Percentiles rank a stretch among this genome's conserved stretches.
Evolutionary conservation across 2,888 invertebrate genomes (phyloP).

Genomic region (Drosophila subquinaria): DNA sequence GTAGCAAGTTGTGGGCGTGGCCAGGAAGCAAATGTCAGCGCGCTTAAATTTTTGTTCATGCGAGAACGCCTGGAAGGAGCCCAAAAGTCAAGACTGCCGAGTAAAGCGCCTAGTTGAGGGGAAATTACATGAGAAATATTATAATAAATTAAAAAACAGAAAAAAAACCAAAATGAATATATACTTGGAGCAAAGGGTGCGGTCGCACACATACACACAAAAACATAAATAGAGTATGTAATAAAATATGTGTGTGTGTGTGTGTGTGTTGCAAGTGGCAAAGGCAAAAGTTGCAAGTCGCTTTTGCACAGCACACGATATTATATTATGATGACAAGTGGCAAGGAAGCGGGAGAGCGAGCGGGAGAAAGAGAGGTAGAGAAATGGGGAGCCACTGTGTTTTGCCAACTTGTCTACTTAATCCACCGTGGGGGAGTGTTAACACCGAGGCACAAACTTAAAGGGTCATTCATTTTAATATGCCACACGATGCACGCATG

Average conservation of each 20-base stretch:
- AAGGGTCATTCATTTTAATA: conserved; percentile 77
- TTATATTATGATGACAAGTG: conserved; percentile 33
- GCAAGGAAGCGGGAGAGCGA: no score
- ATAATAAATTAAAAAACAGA: conserved; percentile 42
- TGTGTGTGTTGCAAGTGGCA: conserved; percentile 39
- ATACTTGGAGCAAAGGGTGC: conserved; percentile 45
- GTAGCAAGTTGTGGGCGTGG: conserved; percentile 50
- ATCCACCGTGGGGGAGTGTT: conserved; percentile 66
- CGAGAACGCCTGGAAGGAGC: conserved; percentile 36
- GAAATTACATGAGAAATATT: conserved; percentile 54
- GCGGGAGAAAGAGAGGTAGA: background rate
- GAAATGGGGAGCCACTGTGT: conserved; percentile 37
- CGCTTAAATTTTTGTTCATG: conserved; percentile 57
- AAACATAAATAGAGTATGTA: conserved; percentile 8
- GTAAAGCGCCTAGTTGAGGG: conserved; percentile 38
- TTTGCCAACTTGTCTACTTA: conserved; percentile 77
- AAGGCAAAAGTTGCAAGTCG: conserved; percentile 55
- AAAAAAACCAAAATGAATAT: conserved; percentile 1
- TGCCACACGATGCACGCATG: conserved; percentile 70
- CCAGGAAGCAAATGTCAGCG: conserved; percentile 64
- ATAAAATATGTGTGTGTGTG: conserved; percentile 3
- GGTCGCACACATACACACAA: conserved; percentile 23
- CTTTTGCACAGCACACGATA: conserved; percentile 21
- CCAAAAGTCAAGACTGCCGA: conserved; percentile 5
- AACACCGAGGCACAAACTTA: conserved; percentile 59